Evolutionary conservation across 2,888 invertebrate genomes (phyloP), one percentile per base, ranked within the genome.

Genomic region (Drosophila anomalipes): DNA sequence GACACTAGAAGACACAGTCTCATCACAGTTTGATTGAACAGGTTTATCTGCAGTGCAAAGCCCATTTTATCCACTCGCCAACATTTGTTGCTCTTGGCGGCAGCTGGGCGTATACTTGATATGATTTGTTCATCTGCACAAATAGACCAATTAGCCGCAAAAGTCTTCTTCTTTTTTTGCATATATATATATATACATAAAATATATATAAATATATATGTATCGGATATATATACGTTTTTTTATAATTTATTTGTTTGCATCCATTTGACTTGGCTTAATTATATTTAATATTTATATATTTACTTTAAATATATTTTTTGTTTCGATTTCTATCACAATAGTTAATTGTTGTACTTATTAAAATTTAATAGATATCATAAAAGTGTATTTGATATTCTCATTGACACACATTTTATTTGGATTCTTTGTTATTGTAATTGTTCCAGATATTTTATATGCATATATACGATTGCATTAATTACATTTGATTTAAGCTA

Each of bases 31-130:
- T 64, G 71, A 79, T 67, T 79, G 65, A 19, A 37, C 59, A 70
- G 56, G 61, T 74, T 66, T 26, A 61, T 39, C 47, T 52, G 39
- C 54, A 19, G 35, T 7, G 19, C 35, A 41, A 56, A 62, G 64
- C 64, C 54, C 9, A 30, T 47, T 32, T 16, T 4, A 70, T 52
- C 57, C 65, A 70, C 35, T 73, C 60, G 60, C 59, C 30, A 26
- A n/a, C 5, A 44, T 19, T 47, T 47, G 32, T 49, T 32, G 19
- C 16, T 39, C 37, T 32, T 28, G 22, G 47, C 41, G 44, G n/a
- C 73, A 57, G 57, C 71, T 22, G 32, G 52, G 41, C 72, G 76
- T 76, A 72, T 78, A 63, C 75, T 71, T 68, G 44, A 73, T 68
- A 58, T 26, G 22, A 49, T 16, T 30, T 19, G 14, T 16, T 39